Evolutionary conservation across 2,888 invertebrate genomes (phyloP), one percentile per base, ranked within the genome.

Genomic region (Scaptomyza caliginosa): DNA sequence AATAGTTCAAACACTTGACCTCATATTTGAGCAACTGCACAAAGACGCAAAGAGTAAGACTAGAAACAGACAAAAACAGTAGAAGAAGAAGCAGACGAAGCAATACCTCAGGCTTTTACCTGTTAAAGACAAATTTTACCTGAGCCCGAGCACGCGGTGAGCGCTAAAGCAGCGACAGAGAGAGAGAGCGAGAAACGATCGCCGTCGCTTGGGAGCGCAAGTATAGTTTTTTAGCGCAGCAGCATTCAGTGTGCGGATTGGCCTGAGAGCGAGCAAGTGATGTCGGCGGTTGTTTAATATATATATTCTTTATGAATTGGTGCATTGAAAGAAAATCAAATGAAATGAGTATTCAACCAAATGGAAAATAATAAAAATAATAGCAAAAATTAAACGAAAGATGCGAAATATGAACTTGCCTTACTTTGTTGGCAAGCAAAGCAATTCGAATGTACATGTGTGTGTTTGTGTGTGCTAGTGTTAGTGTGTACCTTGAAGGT

Each of bases 1-100:
- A 66, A 79, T 79, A 77, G 86, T 80, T 76, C 74, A 85, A 79
- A 80, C 88, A 86, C 80, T 83, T 83, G 82, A 83, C 82, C 82
- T 66, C 82, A 86, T 86, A 86, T 87, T 79, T 86, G 80, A 83
- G 74, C 73, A 73, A 77, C 77, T 72, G 83, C 73, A 73, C 54
- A 46, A n/a, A n/a, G 58, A 62, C 62, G 50, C 52, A 39, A 34
- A 59, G 45, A 19, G 24, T 36, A 34, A 24, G 6, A 7, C 24
- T 24, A 48, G 30, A 65, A 32, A 32, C 59, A 38, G 39, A 43
- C 4, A 36, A 42, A 42, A 17, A 63, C 26, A 36, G 11, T 11
- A 17, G 28, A 57, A 39, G 28, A 42, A 19, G 34, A 24, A 59
- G 10, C 5, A 30, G 11, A 24, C 7, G 24, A 42, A 8, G 10